Evolutionary conservation across 2,113 vertebrate genomes (phyloP), one percentile per base, ranked within the genome.

Genomic region (Caretta caretta): DNA sequence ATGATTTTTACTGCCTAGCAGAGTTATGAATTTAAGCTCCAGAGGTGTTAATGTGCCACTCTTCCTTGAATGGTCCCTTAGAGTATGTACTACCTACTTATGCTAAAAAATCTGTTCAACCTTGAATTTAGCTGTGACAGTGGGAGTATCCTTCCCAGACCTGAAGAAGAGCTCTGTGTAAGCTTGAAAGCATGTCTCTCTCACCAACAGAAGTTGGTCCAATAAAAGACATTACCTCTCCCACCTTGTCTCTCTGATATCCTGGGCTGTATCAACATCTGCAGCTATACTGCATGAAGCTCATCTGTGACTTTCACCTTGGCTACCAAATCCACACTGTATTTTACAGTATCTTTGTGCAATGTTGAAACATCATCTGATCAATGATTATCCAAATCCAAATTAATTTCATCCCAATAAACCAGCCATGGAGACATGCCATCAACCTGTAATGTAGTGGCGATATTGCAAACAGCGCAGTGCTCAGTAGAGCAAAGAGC

Each of bases 321-420:
- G 38, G 53, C 2, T 90, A 50, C 24, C 14, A 78, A 81, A 72
- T 4, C 16, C 5, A 49, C 46, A 38, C 51, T 16, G 16, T 19
- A n/a, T n/a, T 69, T 69, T 69, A 69, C 16, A 9, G 31, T 17
- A 72, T 24, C 29, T 62, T 62, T 42, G 20, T 11, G 80, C 89
- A 83, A 11, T 13, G 29, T 0, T 35, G 65, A 59, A 29, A 25
- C 2, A 35, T 5, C 49, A 59, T n/a, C 81, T 65, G 38, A 80
- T 7, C 31, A 84, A 24, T 59, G 57, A 27, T 59, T 10, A 59
- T 59, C 57, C 35, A 35, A 31, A 62, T 3, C 25, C 27, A 56
- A 0, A 0, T 42, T 46, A 42, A 1, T 35, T 35, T 81, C 1
- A 1, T 56, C n/a, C 62, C 62, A 19, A 69, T 19, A n/a, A 69